phyloP scores from a whole-genome alignment of 1,140 invertebrate species.

The Pissodes strobi region DNA sequence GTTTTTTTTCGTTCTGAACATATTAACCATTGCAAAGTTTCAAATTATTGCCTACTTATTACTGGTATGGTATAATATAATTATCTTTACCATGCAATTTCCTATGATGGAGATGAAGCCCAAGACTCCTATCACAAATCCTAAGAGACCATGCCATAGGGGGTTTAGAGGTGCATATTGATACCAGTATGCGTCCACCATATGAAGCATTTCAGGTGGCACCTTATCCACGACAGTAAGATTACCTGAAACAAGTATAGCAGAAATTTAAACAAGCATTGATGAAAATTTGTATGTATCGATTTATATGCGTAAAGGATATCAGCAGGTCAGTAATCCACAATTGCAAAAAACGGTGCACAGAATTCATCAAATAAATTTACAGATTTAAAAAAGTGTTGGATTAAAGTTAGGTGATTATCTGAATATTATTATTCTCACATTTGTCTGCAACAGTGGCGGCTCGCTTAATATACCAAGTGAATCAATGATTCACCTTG shows the following conservation, averaged over 20 bases:
- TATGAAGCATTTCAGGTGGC: constrained; percentile 71
- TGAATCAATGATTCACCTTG: too few relatives aligned
- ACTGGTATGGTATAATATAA: too few relatives aligned
- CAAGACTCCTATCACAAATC: constrained; percentile 73
- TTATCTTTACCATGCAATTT: constrained; percentile 80
- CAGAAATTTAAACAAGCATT: not conserved
- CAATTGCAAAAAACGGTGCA: too few relatives aligned
- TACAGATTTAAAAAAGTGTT: too few relatives aligned
- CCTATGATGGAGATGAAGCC: constrained; percentile 74
- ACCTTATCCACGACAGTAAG: constrained; percentile 76
- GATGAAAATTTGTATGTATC: not conserved
- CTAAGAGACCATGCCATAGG: constrained; percentile 78
- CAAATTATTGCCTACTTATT: too few relatives aligned
- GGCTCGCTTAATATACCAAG: too few relatives aligned
- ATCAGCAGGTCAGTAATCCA: not conserved
- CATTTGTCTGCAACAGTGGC: too few relatives aligned
- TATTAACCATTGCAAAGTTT: too few relatives aligned
- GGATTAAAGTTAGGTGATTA: too few relatives aligned
- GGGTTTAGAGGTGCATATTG: constrained; percentile 79
- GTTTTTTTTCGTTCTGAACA: too few relatives aligned
- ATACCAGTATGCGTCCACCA: constrained; percentile 74
- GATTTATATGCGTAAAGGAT: not conserved
- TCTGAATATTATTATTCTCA: too few relatives aligned
- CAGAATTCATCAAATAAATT: not conserved
- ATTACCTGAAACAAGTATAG: constrained; percentile 57